Evolutionary conservation across 2,888 invertebrate genomes (phyloP).

Genomic region (Leptothorax acervorum): DNA sequence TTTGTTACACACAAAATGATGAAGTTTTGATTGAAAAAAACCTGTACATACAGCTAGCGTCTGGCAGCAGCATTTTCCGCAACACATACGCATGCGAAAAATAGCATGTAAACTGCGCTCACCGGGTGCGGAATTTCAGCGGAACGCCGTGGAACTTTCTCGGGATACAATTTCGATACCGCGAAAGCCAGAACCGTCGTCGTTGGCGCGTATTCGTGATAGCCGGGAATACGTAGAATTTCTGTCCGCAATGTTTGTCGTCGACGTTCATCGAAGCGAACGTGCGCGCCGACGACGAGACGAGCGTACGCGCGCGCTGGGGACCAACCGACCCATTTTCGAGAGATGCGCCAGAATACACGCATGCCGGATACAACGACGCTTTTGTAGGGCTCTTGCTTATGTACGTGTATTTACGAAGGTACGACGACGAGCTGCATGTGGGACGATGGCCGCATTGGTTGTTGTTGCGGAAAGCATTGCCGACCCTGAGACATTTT

Average conservation of each 20-base stretch:
- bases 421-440: slow-evolving; percentile 7
- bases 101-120: slow-evolving; percentile 15
- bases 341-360: slow-evolving; percentile 33
- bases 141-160: slow-evolving; percentile 39
- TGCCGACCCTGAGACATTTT: slow-evolving; percentile 53
- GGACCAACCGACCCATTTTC: slow-evolving; percentile 52
- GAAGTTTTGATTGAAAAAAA: background rate
- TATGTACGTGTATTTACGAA: slow-evolving; percentile 37
- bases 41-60: too few species aligned
- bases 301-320: slow-evolving; percentile 12
- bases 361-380: slow-evolving; percentile 21
- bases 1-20: background rate
- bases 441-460: slow-evolving; percentile 26
- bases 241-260: slow-evolving; percentile 53
- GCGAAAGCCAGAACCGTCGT: slow-evolving; percentile 41
- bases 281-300: slow-evolving; percentile 18
- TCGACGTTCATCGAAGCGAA: slow-evolving; percentile 47
- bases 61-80: background rate
- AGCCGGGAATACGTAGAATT: slow-evolving; percentile 49
- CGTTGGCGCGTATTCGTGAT: slow-evolving; percentile 51
- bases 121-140: slow-evolving; percentile 32
- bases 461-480: slow-evolving; percentile 46
- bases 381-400: slow-evolving; percentile 29
- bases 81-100: slow-evolving; percentile 23
- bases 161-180: slow-evolving; percentile 49